Evolutionary conservation across 2,113 vertebrate genomes (phyloP), one percentile per base, ranked within the genome.

Genomic region (Ramphastos sulfuratus): DNA sequence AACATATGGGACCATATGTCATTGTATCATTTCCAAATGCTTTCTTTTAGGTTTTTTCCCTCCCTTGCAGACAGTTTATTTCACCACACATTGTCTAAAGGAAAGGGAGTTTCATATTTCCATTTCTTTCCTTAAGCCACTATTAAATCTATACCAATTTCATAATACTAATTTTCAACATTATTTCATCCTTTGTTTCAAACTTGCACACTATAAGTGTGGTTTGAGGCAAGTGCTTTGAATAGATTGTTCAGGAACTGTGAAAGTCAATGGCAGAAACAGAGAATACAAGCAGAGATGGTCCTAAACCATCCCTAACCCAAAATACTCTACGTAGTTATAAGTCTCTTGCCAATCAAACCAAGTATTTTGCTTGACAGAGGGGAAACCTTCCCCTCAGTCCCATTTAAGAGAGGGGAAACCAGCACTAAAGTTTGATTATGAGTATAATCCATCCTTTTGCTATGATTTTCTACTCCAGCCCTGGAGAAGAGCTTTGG

Each of bases 1-100:
- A 89, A 77, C 85, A 89, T 94, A 96, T 89, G 85, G 79, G 79
- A 90, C 91, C 89, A 92, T 94, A 94, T 94, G 91, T 91, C 69
- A 72, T 75, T 78, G 72, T 94, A 94, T 96, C 91, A 89, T 94
- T 96, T 95, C 94, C 96, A 96, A 95, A 95, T 94, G 82, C 92
- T 92, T 91, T 66, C 89, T 87, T 95, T 33, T 90, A 48, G 87
- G 87, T 52, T 87, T 87, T 42, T 91, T 39, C 30, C 39, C 61
- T 96, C 82, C 59, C 21, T 66, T 92, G 89, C 0, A 0, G 84
- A 89, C 72, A 81, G 69, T n/a, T 93, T 85, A 44, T 93, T 96
- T 92, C 65, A 74, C 85, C 72, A 78, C 79, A 50, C 72, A 67
- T 93, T 95, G 82, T 91, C 80, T 88, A 61, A 76, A 87, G 85